phyloP scores from a whole-genome alignment of 1,140 invertebrate genomes.

The Akabosia matsudoensis region DNA sequence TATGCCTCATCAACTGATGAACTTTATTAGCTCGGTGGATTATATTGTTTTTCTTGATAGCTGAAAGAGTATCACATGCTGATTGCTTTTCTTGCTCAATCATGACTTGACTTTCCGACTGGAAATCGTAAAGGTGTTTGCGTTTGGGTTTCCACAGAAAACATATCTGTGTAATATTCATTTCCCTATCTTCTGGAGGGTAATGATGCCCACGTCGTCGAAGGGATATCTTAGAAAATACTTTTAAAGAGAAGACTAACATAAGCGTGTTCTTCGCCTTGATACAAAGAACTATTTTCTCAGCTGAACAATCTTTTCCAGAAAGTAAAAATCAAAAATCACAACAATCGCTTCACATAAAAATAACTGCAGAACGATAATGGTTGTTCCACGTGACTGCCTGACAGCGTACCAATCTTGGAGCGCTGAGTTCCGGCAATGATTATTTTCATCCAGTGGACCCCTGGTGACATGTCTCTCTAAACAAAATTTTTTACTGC shows the following conservation, averaged over 20 bases:
- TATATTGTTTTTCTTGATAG: not conserved
- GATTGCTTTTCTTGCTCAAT: not conserved
- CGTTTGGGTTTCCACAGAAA: no score
- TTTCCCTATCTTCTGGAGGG: no score
- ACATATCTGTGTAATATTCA: no score
- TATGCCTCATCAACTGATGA: constrained; percentile 7
- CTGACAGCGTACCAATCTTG: not conserved
- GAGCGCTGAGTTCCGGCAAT: no score
- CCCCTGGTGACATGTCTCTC: no score
- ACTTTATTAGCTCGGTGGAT: not conserved
- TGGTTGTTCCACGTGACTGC: not conserved
- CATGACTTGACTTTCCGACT: no score
- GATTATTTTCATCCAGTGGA: no score
- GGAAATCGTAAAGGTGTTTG: no score
- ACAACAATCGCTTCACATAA: constrained; percentile 8
- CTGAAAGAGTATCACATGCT: not conserved
- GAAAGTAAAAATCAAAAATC: not conserved
- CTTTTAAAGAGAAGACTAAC: not conserved
- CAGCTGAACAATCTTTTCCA: not conserved
- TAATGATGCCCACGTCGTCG: no score
- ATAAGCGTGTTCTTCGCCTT: not conserved
- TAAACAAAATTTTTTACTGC: no score
- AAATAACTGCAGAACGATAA: not conserved
- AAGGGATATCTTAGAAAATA: not conserved
- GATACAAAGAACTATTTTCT: not conserved